A percentile compares a stretch with the other conserved stretches of the same genome.
Evolutionary conservation across 1,140 invertebrate species (phyloP).

Genomic region (Dendroctonus valens): DNA sequence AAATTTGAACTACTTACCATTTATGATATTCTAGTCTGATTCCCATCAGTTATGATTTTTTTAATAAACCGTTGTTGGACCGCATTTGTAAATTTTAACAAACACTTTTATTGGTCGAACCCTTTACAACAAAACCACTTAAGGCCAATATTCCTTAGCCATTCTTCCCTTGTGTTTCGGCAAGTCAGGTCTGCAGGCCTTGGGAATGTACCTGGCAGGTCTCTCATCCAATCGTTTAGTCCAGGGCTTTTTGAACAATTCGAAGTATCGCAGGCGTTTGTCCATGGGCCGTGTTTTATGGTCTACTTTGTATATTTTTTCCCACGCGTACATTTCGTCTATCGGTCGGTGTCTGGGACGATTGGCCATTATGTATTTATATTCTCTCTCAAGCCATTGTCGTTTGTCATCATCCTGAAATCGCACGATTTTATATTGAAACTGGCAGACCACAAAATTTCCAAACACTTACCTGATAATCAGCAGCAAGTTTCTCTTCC

Average conservation of each 20-base stretch:
- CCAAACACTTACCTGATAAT: conserved; percentile 55
- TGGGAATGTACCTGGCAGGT: conserved; percentile 66
- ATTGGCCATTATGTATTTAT: conserved; percentile 67
- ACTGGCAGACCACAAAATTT: not conserved
- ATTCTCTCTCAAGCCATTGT: conserved; percentile 65
- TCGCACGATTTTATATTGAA: not conserved
- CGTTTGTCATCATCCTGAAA: conserved; percentile 59
- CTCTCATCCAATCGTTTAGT: conserved; percentile 64
- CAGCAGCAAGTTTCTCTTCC: conserved; percentile 59
- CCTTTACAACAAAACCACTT: not conserved
- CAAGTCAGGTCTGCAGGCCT: conserved; percentile 56
- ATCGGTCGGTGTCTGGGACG: conserved; percentile 58
- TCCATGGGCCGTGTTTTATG: conserved; percentile 65
- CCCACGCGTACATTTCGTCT: conserved; percentile 74
- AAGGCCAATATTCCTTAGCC: conserved; percentile 49
- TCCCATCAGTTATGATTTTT: no score
- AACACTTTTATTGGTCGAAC: no score
- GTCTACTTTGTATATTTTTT: conserved; percentile 72
- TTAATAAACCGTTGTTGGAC: no score
- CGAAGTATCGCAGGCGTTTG: conserved; percentile 65
- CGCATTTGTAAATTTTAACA: no score
- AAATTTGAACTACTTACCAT: no score
- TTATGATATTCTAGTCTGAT: no score
- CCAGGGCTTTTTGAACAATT: conserved; percentile 60
- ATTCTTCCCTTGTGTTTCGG: conserved; percentile 54